phyloP scores from a whole-genome alignment of 53 echinoderm and acorn worm genomes.

The Echinarachnius parma region DNA sequence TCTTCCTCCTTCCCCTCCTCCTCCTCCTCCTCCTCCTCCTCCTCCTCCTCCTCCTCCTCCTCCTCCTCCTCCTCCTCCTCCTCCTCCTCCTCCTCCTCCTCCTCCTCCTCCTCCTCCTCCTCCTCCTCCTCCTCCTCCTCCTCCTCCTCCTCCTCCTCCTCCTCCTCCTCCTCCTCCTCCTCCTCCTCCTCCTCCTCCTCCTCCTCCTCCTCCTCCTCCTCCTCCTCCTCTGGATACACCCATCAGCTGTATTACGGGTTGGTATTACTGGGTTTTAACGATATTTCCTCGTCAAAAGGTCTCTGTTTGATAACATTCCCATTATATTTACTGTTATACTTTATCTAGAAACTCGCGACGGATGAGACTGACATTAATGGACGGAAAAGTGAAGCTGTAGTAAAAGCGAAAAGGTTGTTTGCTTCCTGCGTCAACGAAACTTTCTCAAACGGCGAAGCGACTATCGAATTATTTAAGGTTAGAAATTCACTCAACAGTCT shows the following conservation, averaged over 20 bases:
- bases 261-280: too few species aligned
- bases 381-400: neutral
- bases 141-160: slow-evolving; percentile 15
- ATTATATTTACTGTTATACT: too few species aligned
- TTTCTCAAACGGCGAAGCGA: neutral
- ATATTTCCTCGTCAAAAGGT: too few species aligned
- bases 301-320: too few species aligned
- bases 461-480: neutral
- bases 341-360: neutral
- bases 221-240: neutral
- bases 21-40: slow-evolving; percentile 10
- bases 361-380: neutral
- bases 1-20: slow-evolving; percentile 10
- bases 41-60: slow-evolving; percentile 7
- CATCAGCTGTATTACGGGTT: too few species aligned
- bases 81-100: slow-evolving; percentile 10
- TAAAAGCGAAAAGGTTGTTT: neutral
- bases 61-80: slow-evolving; percentile 15
- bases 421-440: neutral
- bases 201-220: slow-evolving; percentile 12
- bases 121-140: slow-evolving; percentile 10
- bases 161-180: slow-evolving; percentile 4
- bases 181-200: slow-evolving; percentile 15
- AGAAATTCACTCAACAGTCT: too few species aligned
- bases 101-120: slow-evolving; percentile 15